phyloP scores from a whole-genome alignment of 1,140 invertebrate genomes.

The Mamestra configurata region DNA sequence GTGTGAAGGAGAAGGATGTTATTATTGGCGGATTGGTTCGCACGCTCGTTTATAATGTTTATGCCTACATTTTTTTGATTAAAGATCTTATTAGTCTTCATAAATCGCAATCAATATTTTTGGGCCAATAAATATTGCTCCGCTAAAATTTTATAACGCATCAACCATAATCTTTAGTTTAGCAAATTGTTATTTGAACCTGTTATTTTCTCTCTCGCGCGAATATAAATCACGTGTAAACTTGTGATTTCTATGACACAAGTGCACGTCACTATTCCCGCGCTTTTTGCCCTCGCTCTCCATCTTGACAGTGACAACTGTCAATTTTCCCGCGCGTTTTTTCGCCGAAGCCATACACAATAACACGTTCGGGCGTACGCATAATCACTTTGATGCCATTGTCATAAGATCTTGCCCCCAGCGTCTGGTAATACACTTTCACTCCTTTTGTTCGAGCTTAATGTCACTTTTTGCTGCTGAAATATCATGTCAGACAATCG shows the following conservation, averaged over 20 bases:
- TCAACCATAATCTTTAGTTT: neutral
- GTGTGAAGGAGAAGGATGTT: constrained; percentile 13
- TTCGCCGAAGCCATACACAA: neutral
- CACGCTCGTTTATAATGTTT: constrained; percentile 12
- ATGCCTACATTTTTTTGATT: constrained; percentile 4
- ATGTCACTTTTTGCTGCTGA: constrained; percentile 65
- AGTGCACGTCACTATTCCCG: constrained; percentile 20
- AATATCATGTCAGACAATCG: constrained; percentile 72
- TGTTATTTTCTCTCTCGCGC: constrained; percentile 17
- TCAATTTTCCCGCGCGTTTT: constrained; percentile 37
- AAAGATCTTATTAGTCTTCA: constrained; percentile 4
- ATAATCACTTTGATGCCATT: constrained; percentile 52
- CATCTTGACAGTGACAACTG: constrained; percentile 10
- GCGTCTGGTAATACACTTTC: constrained; percentile 70
- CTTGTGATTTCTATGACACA: constrained; percentile 36
- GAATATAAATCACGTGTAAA: constrained; percentile 22
- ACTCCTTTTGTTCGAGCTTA: constrained; percentile 77
- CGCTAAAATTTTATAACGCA: neutral
- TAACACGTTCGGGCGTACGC: constrained; percentile 25
- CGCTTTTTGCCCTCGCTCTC: constrained; percentile 32
- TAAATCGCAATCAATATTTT: constrained; percentile 28
- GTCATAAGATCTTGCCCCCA: constrained; percentile 50
- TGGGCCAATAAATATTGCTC: neutral
- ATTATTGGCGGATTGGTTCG: constrained; percentile 3
- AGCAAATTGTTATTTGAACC: neutral